phyloP scores from a whole-genome alignment of 2,888 invertebrate genomes.

The Tetragonula carbonaria region DNA sequence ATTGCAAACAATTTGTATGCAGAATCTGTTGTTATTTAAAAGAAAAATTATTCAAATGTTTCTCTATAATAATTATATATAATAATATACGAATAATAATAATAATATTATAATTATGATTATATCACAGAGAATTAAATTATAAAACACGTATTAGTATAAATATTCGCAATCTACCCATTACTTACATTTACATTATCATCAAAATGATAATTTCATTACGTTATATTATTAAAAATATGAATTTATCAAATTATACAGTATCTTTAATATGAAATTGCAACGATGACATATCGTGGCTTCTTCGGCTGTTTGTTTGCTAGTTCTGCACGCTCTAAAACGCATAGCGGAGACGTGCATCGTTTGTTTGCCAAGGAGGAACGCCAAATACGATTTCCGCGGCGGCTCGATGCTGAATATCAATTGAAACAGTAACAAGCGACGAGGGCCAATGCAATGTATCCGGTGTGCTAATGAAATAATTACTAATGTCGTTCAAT shows the following conservation, averaged over 20 bases:
- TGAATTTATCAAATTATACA: background rate
- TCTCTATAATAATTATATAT: too few relatives aligned
- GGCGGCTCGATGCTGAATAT: constrained; percentile 51
- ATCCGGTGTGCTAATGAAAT: constrained; percentile 77
- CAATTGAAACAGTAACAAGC: constrained; percentile 76
- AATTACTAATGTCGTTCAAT: constrained; percentile 74
- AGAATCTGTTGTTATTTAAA: too few relatives aligned
- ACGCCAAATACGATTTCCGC: constrained; percentile 36
- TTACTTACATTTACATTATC: too few relatives aligned
- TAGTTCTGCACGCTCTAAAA: background rate
- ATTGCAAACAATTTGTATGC: too few relatives aligned
- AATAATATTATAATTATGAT: too few relatives aligned
- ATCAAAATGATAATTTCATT: too few relatives aligned
- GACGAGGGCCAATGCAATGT: constrained; percentile 70
- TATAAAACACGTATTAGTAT: too few relatives aligned
- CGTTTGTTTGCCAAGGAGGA: constrained; percentile 45
- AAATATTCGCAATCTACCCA: too few relatives aligned
- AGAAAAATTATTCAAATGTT: too few relatives aligned
- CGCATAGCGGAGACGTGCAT: background rate
- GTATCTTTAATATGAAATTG: background rate
- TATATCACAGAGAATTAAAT: too few relatives aligned
- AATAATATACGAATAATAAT: too few relatives aligned
- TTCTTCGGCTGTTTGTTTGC: background rate
- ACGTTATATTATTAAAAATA: too few relatives aligned
- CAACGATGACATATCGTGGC: background rate